Conservation (phyloP, 2,888 invertebrate species). For the Cephus nigrinus region DNA sequence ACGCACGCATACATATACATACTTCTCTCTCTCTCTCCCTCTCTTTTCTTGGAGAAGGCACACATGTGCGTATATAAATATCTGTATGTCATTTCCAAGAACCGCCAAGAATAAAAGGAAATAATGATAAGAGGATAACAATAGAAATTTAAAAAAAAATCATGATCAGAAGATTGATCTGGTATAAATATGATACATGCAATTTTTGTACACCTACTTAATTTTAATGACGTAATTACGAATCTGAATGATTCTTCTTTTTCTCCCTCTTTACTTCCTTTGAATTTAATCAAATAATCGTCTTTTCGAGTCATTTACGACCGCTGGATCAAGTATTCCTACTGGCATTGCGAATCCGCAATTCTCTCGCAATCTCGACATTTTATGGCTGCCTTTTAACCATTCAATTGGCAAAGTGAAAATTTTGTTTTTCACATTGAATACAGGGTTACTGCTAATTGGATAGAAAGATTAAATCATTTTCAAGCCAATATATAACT, state of each 20-base stretch:
- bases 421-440: neutral
- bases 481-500: neutral
- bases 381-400: neutral
- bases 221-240: neutral
- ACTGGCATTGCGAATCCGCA: neutral
- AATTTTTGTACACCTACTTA: neutral
- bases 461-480: neutral
- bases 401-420: neutral
- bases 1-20: too few species aligned
- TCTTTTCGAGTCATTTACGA: neutral
- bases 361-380: neutral
- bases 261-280: neutral
- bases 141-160: too few species aligned
- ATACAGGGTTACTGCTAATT: neutral
- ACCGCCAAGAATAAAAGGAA: too few species aligned
- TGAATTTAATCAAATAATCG: neutral
- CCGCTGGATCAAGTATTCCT: neutral
- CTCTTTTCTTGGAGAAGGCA: too few species aligned
- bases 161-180: too few species aligned
- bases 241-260: constrained; percentile 8
- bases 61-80: too few species aligned
- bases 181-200: neutral
- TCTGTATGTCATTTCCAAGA: too few species aligned
- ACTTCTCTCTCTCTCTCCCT: too few species aligned
- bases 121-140: too few species aligned